phyloP scores from a whole-genome alignment of 92 coral and sea anemone genomes.

The Phenganax stokvisi region DNA sequence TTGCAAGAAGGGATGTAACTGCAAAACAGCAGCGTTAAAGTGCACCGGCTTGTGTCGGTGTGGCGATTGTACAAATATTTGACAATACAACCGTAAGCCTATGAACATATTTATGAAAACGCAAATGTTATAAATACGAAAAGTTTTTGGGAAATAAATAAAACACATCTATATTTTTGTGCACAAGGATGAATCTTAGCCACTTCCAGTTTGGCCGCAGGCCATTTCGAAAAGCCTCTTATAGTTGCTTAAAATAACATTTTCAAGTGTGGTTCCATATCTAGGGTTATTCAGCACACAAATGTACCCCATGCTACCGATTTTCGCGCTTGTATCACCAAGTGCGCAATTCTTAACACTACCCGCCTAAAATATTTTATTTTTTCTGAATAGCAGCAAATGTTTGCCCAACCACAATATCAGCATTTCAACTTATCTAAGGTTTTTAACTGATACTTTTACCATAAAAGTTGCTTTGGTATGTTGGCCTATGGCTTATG shows the following conservation, averaged over 20 bases:
- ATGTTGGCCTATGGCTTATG: too few species aligned
- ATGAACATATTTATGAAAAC: neutral
- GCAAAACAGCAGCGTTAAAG: neutral
- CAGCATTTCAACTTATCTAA: too few species aligned
- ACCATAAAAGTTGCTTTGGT: too few species aligned
- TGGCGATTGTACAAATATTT: neutral
- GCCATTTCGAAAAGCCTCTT: slow-evolving; percentile 8
- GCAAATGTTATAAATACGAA: neutral
- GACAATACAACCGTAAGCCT: neutral
- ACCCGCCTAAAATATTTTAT: too few species aligned
- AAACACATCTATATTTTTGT: neutral
- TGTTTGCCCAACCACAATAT: too few species aligned
- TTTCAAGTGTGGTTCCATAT: slow-evolving; percentile 2
- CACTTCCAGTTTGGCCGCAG: neutral
- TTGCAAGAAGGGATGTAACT: neutral
- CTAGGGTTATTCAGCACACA: too few species aligned
- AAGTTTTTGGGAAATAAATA: neutral
- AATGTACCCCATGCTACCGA: too few species aligned
- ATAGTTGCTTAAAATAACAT: neutral
- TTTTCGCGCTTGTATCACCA: too few species aligned
- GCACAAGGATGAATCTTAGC: neutral
- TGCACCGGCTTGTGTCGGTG: slow-evolving; percentile 7
- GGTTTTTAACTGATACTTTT: too few species aligned
- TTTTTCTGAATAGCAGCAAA: too few species aligned
- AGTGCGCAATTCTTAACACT: too few species aligned